Base-by-base conservation (phyloP, 2,113 vertebrate genomes). In the Eretmochelys imbricata region DNA sequence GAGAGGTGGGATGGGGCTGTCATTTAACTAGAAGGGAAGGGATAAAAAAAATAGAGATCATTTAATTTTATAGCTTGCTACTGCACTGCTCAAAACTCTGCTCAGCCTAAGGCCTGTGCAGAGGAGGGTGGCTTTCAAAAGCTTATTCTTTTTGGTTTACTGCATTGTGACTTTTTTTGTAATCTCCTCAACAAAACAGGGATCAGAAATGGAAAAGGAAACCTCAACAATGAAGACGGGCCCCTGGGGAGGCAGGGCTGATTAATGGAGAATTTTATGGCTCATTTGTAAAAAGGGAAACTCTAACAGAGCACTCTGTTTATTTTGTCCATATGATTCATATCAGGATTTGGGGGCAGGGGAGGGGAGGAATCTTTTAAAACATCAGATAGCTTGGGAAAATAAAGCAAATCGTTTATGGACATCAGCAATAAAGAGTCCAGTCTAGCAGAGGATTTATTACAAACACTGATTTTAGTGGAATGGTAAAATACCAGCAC, bases 251-350 rank as follows among this genome's bases (percentile, higher is more conserved):
- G 93, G 79, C 86, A 95, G 87, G 84, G 16, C 87, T 98, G 97
- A 97, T 98, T 98, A 98, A 98, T 97, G 97, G 91, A 93, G 90
- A 97, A 98, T 98, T 98, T 98, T 98, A 97, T 98, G 98, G 98
- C 97, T 98, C 98, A 97, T 98, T 98, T 98, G 94, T 97, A 94
- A 95, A 98, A 98, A 97, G 91, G 96, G 96, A 98, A 98, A 98
- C 93, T 98, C 95, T 95, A 97, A 97, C 96, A 97, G 97, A 98
- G 94, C 96, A 53, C 91, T 98, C 96, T 98, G 97, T 98, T 98
- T 98, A 95, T 93, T 97, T 98, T 98, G 85, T 90, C 96, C 59
- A 50, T 97, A 89, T 1, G 50, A 96, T 97, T 98, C 96, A 89
- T 98, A 98, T 97, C 96, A 97, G 92, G 78, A 91, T 95, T 97